These are phyloP conservation scores for Myripristis murdjan DNA, from an alignment of 2,797 vertebrate species.

Conservation along the genomic window DNA sequence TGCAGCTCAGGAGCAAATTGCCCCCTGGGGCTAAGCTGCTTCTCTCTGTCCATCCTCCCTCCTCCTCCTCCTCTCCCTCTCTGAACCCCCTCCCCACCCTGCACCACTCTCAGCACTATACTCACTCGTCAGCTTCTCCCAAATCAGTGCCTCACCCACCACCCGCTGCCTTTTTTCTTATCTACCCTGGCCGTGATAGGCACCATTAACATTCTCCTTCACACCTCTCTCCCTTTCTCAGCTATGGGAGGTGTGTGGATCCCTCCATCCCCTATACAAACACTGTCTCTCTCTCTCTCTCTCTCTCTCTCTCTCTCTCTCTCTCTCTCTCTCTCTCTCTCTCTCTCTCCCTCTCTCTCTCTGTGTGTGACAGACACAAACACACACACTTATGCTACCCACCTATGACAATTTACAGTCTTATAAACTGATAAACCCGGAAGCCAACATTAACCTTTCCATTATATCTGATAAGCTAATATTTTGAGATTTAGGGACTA, in stretches of 20 bases:
- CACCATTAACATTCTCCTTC: constrained; percentile 65
- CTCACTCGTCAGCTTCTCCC: background rate
- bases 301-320: no score
- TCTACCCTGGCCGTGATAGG: constrained; percentile 60
- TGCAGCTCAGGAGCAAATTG: constrained; percentile 65
- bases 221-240: constrained; percentile 43
- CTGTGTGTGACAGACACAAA: no score
- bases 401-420: background rate
- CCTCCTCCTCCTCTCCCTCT: background rate
- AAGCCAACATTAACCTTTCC: background rate
- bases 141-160: constrained; percentile 12
- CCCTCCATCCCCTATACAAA: no score
- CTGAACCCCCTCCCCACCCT: background rate
- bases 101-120: background rate
- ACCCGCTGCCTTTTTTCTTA: constrained; percentile 32
- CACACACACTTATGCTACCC: background rate
- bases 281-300: no score
- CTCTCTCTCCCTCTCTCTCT: no score
- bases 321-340: no score
- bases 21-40: constrained; percentile 48
- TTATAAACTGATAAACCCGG: background rate
- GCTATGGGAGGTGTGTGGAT: constrained; percentile 9
- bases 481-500: background rate
- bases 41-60: background rate
- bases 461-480: background rate